Evolutionary conservation across 1,140 invertebrate species (phyloP).

Genomic region (Portunus trituberculatus): DNA sequence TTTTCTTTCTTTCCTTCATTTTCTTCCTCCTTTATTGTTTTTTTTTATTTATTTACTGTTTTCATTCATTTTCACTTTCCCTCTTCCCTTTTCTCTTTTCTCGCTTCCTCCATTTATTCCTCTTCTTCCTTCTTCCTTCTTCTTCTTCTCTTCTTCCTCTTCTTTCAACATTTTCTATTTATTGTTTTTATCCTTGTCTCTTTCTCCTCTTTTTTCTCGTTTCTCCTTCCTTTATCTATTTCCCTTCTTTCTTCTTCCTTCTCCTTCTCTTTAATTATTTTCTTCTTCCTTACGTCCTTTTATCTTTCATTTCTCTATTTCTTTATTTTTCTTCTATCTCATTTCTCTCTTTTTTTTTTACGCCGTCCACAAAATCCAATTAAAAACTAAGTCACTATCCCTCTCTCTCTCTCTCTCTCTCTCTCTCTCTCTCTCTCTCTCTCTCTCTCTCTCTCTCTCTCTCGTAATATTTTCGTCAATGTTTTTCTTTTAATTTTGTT

Average conservation of each 20-base stretch:
- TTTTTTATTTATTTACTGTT: not conserved
- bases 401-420: too few relatives aligned
- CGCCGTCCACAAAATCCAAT: too few relatives aligned
- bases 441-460: too few relatives aligned
- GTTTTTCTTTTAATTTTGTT: too few relatives aligned
- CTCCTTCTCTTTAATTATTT: not conserved
- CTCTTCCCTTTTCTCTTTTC: not conserved
- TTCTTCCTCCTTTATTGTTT: not conserved
- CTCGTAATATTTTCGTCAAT: too few relatives aligned
- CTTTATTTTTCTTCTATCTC: too few relatives aligned
- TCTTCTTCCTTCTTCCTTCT: not conserved
- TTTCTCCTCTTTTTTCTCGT: not conserved
- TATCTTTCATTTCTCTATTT: not conserved
- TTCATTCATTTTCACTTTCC: not conserved
- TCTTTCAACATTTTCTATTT: not conserved
- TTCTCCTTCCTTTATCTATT: not conserved
- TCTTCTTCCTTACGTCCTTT: not conserved
- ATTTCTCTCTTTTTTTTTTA: too few relatives aligned
- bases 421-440: too few relatives aligned
- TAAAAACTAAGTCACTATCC: too few relatives aligned
- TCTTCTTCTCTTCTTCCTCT: not conserved
- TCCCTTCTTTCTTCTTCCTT: not conserved
- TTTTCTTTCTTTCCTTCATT: not conserved
- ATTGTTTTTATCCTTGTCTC: not conserved
- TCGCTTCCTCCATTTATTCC: not conserved